A percentile compares a stretch with the other conserved stretches of the same genome.
Evolutionary conservation across 1,140 invertebrate species (phyloP).

Genomic region (Panulirus ornatus): DNA sequence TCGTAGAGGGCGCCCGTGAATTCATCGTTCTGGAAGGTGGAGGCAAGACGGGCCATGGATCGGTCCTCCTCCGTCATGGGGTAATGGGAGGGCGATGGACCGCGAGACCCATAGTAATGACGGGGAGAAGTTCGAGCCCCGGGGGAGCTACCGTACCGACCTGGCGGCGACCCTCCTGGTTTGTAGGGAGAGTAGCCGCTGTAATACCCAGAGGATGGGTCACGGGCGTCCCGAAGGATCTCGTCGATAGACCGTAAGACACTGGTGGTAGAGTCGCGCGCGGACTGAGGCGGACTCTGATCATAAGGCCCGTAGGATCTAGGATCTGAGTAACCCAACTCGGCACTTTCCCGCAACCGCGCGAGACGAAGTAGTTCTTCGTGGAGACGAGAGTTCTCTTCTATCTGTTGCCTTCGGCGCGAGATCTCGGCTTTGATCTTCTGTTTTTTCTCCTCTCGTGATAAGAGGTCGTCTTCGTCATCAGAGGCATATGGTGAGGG

Average conservation of each 20-base stretch:
- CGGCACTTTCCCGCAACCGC: slow-evolving; percentile 78
- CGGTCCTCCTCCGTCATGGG: slow-evolving; percentile 79
- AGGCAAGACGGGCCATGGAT: slow-evolving; percentile 80
- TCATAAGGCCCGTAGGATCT: slow-evolving; percentile 72
- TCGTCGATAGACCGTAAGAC: slow-evolving; percentile 81
- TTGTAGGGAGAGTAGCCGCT: slow-evolving; percentile 66
- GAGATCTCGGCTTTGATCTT: slow-evolving; percentile 84
- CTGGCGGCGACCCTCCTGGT: slow-evolving; percentile 67
- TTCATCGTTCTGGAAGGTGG: slow-evolving; percentile 80
- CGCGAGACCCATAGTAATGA: slow-evolving; percentile 74
- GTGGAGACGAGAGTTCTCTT: slow-evolving; percentile 82
- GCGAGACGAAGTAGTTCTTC: slow-evolving; percentile 82
- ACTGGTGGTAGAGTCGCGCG: slow-evolving; percentile 77
- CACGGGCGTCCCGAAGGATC: slow-evolving; percentile 78
- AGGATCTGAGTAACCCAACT: slow-evolving; percentile 76
- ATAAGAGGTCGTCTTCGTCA: slow-evolving; percentile 79
- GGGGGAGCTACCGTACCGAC: slow-evolving; percentile 72
- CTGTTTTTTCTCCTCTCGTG: slow-evolving; percentile 82
- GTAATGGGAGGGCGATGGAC: slow-evolving; percentile 74
- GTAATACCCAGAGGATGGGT: slow-evolving; percentile 73
- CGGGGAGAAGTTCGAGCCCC: slow-evolving; percentile 69
- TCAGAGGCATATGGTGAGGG: slow-evolving; percentile 82
- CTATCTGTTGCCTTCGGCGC: slow-evolving; percentile 82
- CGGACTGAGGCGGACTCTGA: slow-evolving; percentile 75
- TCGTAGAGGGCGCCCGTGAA: slow-evolving; percentile 79